phyloP scores from a whole-genome alignment of 2,113 vertebrate genomes.

The Columba livia region DNA sequence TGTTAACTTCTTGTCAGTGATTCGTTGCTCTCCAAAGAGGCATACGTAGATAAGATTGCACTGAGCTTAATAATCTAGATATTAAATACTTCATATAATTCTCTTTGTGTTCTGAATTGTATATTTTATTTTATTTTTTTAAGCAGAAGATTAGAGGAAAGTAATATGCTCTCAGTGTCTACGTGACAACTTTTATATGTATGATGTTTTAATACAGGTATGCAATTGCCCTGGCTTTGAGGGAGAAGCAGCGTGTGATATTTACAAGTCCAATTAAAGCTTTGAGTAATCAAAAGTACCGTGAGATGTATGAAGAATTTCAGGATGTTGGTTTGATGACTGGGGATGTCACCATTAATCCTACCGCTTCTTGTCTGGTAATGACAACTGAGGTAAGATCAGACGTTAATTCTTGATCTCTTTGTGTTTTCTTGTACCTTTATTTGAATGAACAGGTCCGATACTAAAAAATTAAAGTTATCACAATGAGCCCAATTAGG shows the following conservation, averaged over 20 bases:
- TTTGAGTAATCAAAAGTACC: slow-evolving; percentile 97
- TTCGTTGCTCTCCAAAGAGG: neutral
- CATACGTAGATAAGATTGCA: neutral
- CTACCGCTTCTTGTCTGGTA: slow-evolving; percentile 95
- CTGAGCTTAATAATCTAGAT: neutral
- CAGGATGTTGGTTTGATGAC: slow-evolving; percentile 98
- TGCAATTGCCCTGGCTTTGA: slow-evolving; percentile 92
- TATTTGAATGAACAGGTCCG: neutral
- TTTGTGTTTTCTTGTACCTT: neutral
- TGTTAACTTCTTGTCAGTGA: neutral
- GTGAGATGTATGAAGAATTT: slow-evolving; percentile 99
- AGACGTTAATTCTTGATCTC: neutral
- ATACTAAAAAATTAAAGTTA: neutral
- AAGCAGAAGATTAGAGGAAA: neutral
- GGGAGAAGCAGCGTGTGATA: slow-evolving; percentile 96
- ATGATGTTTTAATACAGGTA: slow-evolving; percentile 77
- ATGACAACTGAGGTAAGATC: slow-evolving; percentile 95
- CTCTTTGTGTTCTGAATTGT: neutral
- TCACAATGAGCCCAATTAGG: neutral
- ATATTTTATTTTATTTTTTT: neutral
- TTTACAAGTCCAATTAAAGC: slow-evolving; percentile 99
- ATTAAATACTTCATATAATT: neutral
- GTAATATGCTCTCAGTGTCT: neutral
- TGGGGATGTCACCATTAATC: slow-evolving; percentile 98
- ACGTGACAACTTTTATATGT: neutral